These are phyloP conservation scores for Litoditis marina DNA, from an alignment of 2,888 invertebrate genomes.

Conservation along the genomic window DNA sequence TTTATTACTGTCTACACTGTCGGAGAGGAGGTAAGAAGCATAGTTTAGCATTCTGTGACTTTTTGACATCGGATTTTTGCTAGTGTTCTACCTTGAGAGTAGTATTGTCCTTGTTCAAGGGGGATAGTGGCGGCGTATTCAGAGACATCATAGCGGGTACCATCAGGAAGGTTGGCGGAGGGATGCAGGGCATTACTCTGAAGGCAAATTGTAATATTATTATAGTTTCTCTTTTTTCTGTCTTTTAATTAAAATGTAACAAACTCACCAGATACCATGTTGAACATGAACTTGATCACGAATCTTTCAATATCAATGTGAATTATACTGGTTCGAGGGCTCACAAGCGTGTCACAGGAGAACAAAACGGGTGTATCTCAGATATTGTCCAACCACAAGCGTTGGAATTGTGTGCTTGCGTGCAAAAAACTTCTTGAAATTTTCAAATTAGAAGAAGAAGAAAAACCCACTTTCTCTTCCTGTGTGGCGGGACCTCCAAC, in stretches of 20 bases:
- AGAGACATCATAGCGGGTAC: constrained; percentile 49
- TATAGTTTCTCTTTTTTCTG: neutral
- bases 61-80: too few relatives aligned
- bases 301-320: neutral
- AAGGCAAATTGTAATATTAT: neutral
- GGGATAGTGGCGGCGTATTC: constrained; percentile 43
- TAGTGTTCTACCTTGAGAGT: constrained; percentile 16
- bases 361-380: too few relatives aligned
- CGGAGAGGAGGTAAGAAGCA: too few relatives aligned
- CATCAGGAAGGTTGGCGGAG: constrained; percentile 48
- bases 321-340: too few relatives aligned
- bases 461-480: constrained; percentile 24
- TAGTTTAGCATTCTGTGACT: too few relatives aligned
- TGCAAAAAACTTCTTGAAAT: too few relatives aligned
- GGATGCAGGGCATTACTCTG: constrained; percentile 27
- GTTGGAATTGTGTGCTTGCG: too few relatives aligned
- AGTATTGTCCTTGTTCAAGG: constrained; percentile 16
- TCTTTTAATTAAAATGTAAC: neutral
- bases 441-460: neutral
- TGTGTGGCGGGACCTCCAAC: constrained; percentile 20
- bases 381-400: too few relatives aligned
- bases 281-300: too few relatives aligned
- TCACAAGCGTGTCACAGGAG: too few relatives aligned
- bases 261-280: neutral
- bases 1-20: too few relatives aligned